These are phyloP conservation scores for Gallinago solitaria DNA, from an alignment of 2,797 vertebrate genomes.

Conservation along the genomic window DNA sequence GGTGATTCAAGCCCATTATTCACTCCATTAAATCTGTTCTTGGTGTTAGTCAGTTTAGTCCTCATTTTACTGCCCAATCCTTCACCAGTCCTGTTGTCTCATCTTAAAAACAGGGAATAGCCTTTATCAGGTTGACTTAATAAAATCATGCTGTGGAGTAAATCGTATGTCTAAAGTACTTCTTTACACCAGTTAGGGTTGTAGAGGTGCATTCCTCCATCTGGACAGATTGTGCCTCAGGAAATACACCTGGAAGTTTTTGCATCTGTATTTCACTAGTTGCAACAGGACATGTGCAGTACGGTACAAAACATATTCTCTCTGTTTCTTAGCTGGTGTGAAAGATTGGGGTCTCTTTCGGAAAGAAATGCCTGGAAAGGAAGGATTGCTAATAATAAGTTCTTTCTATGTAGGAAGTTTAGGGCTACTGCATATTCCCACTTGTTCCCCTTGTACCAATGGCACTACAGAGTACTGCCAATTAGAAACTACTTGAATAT, in stretches of 20 bases:
- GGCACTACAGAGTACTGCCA: neutral
- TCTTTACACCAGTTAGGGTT: neutral
- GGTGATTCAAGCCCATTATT: neutral
- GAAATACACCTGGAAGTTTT: neutral
- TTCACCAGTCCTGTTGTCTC: neutral
- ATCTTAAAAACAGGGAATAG: neutral
- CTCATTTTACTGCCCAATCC: neutral
- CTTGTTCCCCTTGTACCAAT: neutral
- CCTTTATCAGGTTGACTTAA: neutral
- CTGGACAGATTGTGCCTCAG: neutral
- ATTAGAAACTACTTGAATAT: neutral
- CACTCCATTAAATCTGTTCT: neutral
- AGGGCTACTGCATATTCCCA: neutral
- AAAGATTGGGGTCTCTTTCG: neutral
- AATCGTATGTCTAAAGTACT: neutral
- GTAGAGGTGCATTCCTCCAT: neutral
- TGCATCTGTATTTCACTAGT: neutral
- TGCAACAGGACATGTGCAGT: neutral
- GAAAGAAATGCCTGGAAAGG: neutral
- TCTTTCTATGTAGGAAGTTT: neutral
- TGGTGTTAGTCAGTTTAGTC: neutral
- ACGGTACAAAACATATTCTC: neutral
- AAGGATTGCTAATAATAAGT: neutral
- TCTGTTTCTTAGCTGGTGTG: neutral
- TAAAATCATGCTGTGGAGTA: neutral